Conservation (phyloP, 2,113 vertebrate species). For the Burhinus bistriatus region DNA sequence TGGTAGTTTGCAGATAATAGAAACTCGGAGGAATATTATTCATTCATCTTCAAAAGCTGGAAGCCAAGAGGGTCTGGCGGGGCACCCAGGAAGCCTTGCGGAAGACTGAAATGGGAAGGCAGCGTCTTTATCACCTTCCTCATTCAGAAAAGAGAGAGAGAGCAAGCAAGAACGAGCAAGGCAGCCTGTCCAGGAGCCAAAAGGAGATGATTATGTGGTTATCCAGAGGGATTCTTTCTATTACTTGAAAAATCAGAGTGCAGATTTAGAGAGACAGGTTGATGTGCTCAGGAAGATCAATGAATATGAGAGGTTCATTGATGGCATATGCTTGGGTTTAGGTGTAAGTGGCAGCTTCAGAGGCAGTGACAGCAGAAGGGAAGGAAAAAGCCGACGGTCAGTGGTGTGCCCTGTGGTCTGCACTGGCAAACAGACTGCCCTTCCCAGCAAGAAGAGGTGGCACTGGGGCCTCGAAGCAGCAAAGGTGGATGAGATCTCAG, state of each 20-base stretch:
- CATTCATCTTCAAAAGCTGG: conserved; percentile 32
- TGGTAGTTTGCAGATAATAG: conserved; percentile 14
- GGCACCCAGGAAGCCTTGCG: conserved; percentile 13
- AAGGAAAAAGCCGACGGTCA: not conserved
- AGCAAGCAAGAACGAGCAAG: not conserved
- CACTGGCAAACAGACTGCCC: not conserved
- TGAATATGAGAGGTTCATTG: conserved; percentile 45
- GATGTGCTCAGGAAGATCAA: conserved; percentile 61
- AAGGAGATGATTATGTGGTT: conserved; percentile 60
- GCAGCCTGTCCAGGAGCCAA: conserved; percentile 50
- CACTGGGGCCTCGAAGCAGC: not conserved
- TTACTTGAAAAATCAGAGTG: conserved; percentile 62
- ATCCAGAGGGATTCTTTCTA: conserved; percentile 63
- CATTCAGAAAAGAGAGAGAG: conserved; percentile 25
- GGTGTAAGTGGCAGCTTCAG: not conserved
- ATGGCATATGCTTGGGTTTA: conserved; percentile 46
- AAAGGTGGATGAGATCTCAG: not conserved
- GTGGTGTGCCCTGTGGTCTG: not conserved
- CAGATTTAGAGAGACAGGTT: conserved; percentile 65
- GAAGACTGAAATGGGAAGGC: conserved; percentile 1
- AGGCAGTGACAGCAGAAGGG: not conserved
- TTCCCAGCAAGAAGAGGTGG: not conserved
- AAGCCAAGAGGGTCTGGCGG: not conserved
- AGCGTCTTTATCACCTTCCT: not conserved
- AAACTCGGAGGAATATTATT: conserved; percentile 3